Base-by-base conservation (phyloP, 2,797 vertebrate genomes). In the Naso thynnoides region DNA sequence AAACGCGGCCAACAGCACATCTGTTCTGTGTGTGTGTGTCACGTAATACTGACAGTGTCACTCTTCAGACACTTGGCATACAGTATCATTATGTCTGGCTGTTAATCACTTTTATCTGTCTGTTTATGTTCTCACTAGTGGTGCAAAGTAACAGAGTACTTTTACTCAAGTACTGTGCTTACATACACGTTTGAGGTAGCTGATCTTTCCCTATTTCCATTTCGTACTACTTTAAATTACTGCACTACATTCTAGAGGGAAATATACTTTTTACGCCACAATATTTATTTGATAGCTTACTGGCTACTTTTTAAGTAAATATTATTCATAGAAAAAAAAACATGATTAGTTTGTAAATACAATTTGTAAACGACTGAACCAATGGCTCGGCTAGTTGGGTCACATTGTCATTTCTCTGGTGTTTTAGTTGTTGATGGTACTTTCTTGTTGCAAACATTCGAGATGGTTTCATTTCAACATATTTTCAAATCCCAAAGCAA, bases 11-110 rank as follows among this genome's bases (percentile, higher is more conserved):
- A 70, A 1, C 58, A 54, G 66, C 62, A 84, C 85, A 84, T 73
- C 83, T 87, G 85, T 63, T 88, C 56, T 67, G 23, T 15, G 58
- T 62, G 58, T 62, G 21, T 29, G 59, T 36, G 53, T 73, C 57
- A 52, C 50, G 36, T 47, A 14, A 54, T 14, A 14, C 53, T 67
- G 19, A 49, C 24, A 1, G 3, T 36, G 57, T 73, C 48, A 33
- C 27, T 1, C 31, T 62, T 41, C 9, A 44, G 53, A 26, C 27
- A 21, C 39, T 10, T 23, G 39, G 61, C 36, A 45, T 38, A 15
- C 38, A 38, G 36, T 18, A 1, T 15, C 42, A 64, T 29, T 68
- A 24, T 52, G 55, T 27, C 41, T 36, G 33, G 11, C 33, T 10
- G 49, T 26, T 36, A 24, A 47, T 54, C 29, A 0, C 49, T 18